Evolutionary conservation across 2,113 vertebrate species (phyloP).

Genomic region (Brienomyrus longianalis): DNA sequence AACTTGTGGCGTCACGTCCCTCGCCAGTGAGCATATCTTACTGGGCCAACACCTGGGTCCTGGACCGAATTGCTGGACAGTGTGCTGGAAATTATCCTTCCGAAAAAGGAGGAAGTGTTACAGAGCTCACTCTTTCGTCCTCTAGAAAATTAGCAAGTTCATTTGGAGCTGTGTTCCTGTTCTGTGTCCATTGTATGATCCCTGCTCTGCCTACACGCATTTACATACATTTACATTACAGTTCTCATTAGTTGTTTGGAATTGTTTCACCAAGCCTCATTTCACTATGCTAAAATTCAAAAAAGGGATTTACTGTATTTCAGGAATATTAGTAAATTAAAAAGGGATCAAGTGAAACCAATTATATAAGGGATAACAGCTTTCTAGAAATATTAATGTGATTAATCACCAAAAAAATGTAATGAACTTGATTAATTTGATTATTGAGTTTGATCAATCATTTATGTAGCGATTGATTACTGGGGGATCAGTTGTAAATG

Average conservation of each 20-base stretch:
- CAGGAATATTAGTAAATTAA: background rate
- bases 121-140: background rate
- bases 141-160: background rate
- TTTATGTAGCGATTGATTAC: background rate
- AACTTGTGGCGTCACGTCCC: background rate
- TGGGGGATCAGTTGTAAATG: background rate
- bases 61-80: background rate
- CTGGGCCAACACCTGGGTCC: background rate
- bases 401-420: background rate
- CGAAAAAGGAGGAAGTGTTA: background rate
- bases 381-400: background rate
- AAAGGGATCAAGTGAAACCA: background rate
- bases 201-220: background rate
- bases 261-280: background rate
- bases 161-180: background rate
- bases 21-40: background rate
- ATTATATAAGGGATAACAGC: background rate
- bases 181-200: background rate
- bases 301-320: background rate
- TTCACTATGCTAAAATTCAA: background rate
- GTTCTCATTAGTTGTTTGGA: background rate
- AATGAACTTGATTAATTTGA: background rate
- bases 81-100: background rate
- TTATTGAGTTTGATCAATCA: background rate
- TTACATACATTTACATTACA: background rate